phyloP scores from a whole-genome alignment of 2,888 invertebrate genomes.

The Penaeus monodon region DNA sequence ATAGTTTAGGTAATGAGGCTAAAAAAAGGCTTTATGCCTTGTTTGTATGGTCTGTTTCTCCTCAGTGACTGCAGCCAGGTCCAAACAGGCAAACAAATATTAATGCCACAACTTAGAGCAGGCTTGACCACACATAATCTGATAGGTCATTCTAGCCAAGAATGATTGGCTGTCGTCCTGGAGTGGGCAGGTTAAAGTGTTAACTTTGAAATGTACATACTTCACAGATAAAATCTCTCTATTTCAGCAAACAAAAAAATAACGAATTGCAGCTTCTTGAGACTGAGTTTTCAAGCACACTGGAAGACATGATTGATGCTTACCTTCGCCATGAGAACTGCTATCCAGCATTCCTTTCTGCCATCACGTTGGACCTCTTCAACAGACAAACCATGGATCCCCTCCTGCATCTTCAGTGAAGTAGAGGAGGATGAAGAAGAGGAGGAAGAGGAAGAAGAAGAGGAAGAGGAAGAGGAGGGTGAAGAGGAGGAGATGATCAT shows the following conservation, averaged over 20 bases:
- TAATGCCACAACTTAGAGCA: too few species aligned
- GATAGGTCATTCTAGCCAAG: too few species aligned
- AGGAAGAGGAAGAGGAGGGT: slow-evolving; percentile 15
- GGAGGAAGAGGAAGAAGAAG: too few species aligned
- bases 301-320: slow-evolving; percentile 81
- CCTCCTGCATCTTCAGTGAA: slow-evolving; percentile 1
- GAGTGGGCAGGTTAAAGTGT: too few species aligned
- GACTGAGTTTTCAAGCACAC: slow-evolving; percentile 83
- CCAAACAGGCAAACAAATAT: too few species aligned
- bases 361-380: slow-evolving; percentile 83
- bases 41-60: too few species aligned
- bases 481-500: slow-evolving; percentile 25
- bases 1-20: too few species aligned
- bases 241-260: slow-evolving; percentile 76
- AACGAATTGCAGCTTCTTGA: slow-evolving; percentile 87
- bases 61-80: too few species aligned
- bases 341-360: slow-evolving; percentile 88
- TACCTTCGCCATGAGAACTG: slow-evolving; percentile 85
- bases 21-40: too few species aligned
- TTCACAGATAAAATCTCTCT: slow-evolving; percentile 42
- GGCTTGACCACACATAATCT: too few species aligned
- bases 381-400: slow-evolving; percentile 45
- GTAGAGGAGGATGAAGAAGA: slow-evolving; percentile 34
- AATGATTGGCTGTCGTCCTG: too few species aligned
- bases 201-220: background rate